Conservation (phyloP, 2,888 invertebrate genomes). For the Ormyrus rosae region DNA sequence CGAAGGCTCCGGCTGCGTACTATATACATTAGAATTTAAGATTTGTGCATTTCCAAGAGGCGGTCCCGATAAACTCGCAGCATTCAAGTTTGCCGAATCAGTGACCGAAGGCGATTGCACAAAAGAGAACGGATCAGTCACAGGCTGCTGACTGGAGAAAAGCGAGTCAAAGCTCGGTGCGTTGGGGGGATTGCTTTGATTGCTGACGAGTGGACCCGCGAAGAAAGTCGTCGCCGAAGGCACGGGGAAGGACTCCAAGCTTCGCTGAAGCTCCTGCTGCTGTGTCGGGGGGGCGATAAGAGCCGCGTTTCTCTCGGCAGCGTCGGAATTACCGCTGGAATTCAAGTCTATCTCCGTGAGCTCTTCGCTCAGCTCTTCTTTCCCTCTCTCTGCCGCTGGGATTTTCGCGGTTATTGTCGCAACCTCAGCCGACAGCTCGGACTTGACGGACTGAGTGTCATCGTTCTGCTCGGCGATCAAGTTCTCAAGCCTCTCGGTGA, state of each 20-base stretch:
- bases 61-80: slow-evolving; percentile 9
- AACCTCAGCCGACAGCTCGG: slow-evolving; percentile 56
- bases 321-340: background rate
- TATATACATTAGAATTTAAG: background rate
- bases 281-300: background rate
- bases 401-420: slow-evolving; percentile 55
- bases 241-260: slow-evolving; percentile 22
- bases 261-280: slow-evolving; percentile 17
- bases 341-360: slow-evolving; percentile 61
- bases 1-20: background rate
- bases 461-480: slow-evolving; percentile 67
- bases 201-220: slow-evolving; percentile 11
- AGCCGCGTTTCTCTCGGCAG: background rate
- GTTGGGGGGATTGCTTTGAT: slow-evolving; percentile 8
- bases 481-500: slow-evolving; percentile 70
- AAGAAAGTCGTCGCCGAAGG: slow-evolving; percentile 44
- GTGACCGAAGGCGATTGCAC: slow-evolving; percentile 17
- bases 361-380: slow-evolving; percentile 37
- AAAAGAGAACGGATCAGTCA: slow-evolving; percentile 44
- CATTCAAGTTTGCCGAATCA: background rate
- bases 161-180: slow-evolving; percentile 40
- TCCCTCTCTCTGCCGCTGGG: background rate
- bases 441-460: slow-evolving; percentile 56
- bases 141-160: slow-evolving; percentile 25
- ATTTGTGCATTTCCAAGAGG: background rate